These are phyloP conservation scores for Monodelphis domestica DNA, from an alignment of 2,797 vertebrate genomes.

Conservation along the genomic window DNA sequence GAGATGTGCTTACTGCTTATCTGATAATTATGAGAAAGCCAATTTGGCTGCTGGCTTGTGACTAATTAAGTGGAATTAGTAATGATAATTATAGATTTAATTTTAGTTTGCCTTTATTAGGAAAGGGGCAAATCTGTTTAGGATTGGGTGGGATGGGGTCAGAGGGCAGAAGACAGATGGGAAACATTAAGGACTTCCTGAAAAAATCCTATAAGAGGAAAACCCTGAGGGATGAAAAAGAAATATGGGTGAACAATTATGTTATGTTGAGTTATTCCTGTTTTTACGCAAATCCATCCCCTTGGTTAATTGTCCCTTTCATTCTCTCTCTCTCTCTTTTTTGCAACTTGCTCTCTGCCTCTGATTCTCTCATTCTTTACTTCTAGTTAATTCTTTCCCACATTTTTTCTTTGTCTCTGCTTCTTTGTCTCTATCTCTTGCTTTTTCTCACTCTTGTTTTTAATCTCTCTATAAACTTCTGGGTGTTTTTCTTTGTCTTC, in stretches of 20 bases:
- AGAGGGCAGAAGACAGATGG: constrained; percentile 4
- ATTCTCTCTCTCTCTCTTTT: not conserved
- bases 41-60: constrained; percentile 90
- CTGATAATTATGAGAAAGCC: constrained; percentile 91
- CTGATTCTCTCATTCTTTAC: not conserved
- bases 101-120: constrained; percentile 86
- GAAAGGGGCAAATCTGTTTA: constrained; percentile 75
- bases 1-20: constrained; percentile 91
- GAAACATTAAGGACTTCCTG: not conserved
- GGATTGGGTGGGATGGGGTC: constrained; percentile 40
- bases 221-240: not conserved
- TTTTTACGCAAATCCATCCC: fast-evolving
- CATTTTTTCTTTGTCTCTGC: not conserved
- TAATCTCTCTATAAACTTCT: too few species aligned
- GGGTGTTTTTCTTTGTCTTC: not conserved
- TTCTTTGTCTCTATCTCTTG: not conserved
- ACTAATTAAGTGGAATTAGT: constrained; percentile 92
- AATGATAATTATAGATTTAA: constrained; percentile 90
- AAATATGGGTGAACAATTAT: fast-evolving
- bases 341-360: not conserved
- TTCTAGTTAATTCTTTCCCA: not conserved
- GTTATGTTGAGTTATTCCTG: too few species aligned
- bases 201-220: not conserved
- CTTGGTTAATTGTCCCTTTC: fast-evolving
- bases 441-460: too few species aligned